These are phyloP conservation scores for Tachina fera DNA, from an alignment of 2,888 invertebrate genomes.

Conservation along the genomic window DNA sequence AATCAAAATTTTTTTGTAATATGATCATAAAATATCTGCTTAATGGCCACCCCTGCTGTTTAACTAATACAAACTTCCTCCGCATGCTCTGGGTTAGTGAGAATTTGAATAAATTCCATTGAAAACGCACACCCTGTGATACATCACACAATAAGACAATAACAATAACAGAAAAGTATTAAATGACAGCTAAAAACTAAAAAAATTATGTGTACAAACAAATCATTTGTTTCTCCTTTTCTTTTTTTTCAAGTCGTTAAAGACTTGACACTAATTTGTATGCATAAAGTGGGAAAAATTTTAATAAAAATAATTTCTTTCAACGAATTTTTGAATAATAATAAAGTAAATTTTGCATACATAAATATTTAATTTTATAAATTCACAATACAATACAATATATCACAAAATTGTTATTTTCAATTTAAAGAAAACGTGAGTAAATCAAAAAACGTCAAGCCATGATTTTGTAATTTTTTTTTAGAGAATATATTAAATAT, in stretches of 20 bases:
- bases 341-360: no score
- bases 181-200: constrained; percentile 33
- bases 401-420: no score
- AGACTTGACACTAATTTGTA: constrained; percentile 4
- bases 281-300: neutral
- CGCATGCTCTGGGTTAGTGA: neutral
- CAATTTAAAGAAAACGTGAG: no score
- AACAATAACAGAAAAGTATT: neutral
- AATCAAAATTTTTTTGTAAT: neutral
- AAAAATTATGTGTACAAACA: neutral
- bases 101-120: constrained; percentile 23
- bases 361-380: no score
- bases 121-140: neutral
- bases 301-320: no score
- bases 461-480: no score
- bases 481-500: no score
- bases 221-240: neutral
- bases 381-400: no score
- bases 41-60: constrained; percentile 40
- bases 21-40: constrained; percentile 25
- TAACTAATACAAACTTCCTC: constrained; percentile 2
- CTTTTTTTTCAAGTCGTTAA: neutral
- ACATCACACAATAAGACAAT: neutral
- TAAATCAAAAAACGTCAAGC: no score
- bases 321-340: no score